Percentiles rank a stretch among this genome's conserved stretches.
Evolutionary conservation across 1,140 invertebrate genomes (phyloP).

Genomic region (Diachasmimorpha longicaudata): DNA sequence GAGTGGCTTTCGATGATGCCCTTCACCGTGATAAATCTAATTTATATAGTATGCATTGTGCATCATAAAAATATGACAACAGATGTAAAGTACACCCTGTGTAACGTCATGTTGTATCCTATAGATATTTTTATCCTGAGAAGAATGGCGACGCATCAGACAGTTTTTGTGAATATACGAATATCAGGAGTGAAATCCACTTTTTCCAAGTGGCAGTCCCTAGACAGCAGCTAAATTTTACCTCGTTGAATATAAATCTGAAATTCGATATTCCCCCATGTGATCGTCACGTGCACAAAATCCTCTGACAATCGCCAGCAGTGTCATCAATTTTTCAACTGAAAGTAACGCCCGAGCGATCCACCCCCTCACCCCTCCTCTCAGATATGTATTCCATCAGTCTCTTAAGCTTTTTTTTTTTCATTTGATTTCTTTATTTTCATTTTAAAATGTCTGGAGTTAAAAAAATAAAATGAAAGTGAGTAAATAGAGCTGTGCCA

Average conservation of each 20-base stretch:
- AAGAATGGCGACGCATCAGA: neutral
- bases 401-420: neutral
- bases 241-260: constrained; percentile 14
- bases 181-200: neutral
- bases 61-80: neutral
- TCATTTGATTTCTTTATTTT: neutral
- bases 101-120: neutral
- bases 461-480: neutral
- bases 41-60: neutral
- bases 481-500: neutral
- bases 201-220: neutral
- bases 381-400: neutral
- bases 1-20: neutral
- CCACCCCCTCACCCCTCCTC: too few relatives aligned
- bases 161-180: neutral
- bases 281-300: neutral
- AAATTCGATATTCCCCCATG: constrained; percentile 18
- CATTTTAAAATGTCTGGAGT: neutral
- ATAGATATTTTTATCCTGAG: neutral
- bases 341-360: neutral
- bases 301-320: neutral
- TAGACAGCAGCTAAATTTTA: neutral
- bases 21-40: neutral
- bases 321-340: constrained; percentile 19
- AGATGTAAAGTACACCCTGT: neutral